These are phyloP conservation scores for Helleia helle DNA, from an alignment of 2,888 invertebrate species.

Conservation along the genomic window DNA sequence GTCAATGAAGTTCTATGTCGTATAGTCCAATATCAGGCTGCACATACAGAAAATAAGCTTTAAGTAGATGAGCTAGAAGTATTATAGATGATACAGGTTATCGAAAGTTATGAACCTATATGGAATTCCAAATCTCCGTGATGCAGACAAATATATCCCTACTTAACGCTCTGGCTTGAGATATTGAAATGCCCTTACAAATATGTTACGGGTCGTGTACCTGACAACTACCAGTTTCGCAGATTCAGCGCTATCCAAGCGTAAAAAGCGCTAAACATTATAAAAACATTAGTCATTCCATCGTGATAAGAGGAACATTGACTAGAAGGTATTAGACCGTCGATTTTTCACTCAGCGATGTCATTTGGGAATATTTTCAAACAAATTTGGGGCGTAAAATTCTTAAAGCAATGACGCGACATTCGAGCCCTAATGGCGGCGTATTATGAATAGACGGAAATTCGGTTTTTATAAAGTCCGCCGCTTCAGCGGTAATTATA, in stretches of 20 bases:
- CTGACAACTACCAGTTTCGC: neutral
- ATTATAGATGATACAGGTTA: no score
- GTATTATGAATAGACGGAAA: conserved; percentile 12
- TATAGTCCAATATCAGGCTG: no score
- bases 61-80: no score
- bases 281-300: conserved; percentile 5
- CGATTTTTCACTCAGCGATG: conserved; percentile 10
- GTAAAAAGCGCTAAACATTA: neutral
- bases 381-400: conserved; percentile 10
- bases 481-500: neutral
- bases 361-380: conserved; percentile 12
- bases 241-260: neutral
- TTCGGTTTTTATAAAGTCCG: neutral
- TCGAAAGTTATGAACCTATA: no score
- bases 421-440: conserved; percentile 12
- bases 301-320: neutral
- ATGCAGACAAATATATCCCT: no score
- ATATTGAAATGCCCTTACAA: no score
- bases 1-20: no score
- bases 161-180: no score
- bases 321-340: conserved; percentile 8
- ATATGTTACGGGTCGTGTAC: no score
- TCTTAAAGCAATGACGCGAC: conserved; percentile 10
- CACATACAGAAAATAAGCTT: no score
- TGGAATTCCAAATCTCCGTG: no score